Base-by-base conservation (phyloP, 1,140 invertebrate genomes). In the Hyles euphorbiae region DNA sequence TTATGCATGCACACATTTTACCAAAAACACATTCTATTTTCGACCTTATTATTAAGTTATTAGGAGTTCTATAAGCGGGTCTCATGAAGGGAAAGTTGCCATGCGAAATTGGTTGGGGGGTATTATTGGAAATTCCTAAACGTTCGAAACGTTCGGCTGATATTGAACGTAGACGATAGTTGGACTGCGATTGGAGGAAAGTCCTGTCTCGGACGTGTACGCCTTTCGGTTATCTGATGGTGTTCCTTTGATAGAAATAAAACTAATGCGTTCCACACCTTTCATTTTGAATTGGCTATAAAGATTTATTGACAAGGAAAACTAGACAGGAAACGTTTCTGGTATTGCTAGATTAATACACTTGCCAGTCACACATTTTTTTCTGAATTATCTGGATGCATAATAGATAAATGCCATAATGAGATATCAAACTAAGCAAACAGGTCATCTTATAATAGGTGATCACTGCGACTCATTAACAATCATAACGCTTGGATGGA, bases 71-170 rank as follows among this genome's bases (percentile, higher is more conserved):
- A 22, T 32, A 4, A 34, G 9, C 5, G 3, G 9, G 9, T 8
- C 5, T 3, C 1, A 12, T 45, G 53, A 34, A 12, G 11, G 11
- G 34, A 54, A 32, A 49, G 34, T 57, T 40, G 49, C 9, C 56
- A 61, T 22, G 55, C 11, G 51, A 60, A 50, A 47, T 54, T 53
- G 11, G 58, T 56, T 8, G 50, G 50, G 59, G 60, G 70, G 79
- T 77, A 77, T 81, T 87, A 87, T 85, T 85, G 81, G 79, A 83
- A 87, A 87, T 87, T 85, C 81, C 77, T 78, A 78, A 76, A 80
- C 76, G 80, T 79, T 64, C 60, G 65, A 60, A 79, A 70, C 70
- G 70, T 74, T 78, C 67, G 65, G 61, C 65, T 70, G 74, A 80
- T 83, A 81, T 78, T 68, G 71, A 74, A 83, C 74, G 79, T 73